Evolutionary conservation across 2,888 invertebrate genomes (phyloP), one percentile per base, ranked within the genome.

Genomic region (Limnephilus auricula): DNA sequence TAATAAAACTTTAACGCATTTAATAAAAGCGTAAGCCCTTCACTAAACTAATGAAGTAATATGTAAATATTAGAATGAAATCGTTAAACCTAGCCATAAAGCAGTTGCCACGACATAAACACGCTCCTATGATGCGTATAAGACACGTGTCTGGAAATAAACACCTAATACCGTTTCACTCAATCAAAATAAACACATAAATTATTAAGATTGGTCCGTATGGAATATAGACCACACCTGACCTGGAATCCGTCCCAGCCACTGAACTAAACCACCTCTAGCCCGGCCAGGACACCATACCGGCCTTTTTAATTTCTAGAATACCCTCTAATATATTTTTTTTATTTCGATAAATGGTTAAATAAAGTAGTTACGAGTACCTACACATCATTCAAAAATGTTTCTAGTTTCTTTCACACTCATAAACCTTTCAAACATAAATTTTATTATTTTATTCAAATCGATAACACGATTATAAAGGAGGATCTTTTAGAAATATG

Each of bases 141-240:
- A 80, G 80, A 85, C 85, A 85, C 85, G 85, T 85, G 85, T 45
- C 45, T 34, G 85, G n/a, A 85, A 85, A 85, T 85, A 85, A 85
- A 85, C 85, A 85, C 40, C 34, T 37, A 84, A 85, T 40, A 85
- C 37, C 25, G 30, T 85, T 85, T 85, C 30, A 82, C 34, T 32
- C 82, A n/a, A 85, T 37, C 85, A 37, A 85, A 85, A 85, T 85
- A 85, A 85, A 85, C 85, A n/a, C n/a, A 85, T 85, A 85, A 85
- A 85, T 34, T 85, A 85, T 85, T 30, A 85, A 85, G 40, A 85
- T 85, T 30, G 40, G 45, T 45, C 30, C 37, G 37, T 15, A 30
- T 45, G n/a, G 45, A 85, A 85, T 40, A 85, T n/a, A 30, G 85
- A 85, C 85, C 85, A 85, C 85, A 85, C 85, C 85, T 82, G 82